Percentiles rank a stretch among this genome's conserved stretches.
Evolutionary conservation across 2,888 invertebrate genomes (phyloP).

Genomic region (Andrena dorsata): DNA sequence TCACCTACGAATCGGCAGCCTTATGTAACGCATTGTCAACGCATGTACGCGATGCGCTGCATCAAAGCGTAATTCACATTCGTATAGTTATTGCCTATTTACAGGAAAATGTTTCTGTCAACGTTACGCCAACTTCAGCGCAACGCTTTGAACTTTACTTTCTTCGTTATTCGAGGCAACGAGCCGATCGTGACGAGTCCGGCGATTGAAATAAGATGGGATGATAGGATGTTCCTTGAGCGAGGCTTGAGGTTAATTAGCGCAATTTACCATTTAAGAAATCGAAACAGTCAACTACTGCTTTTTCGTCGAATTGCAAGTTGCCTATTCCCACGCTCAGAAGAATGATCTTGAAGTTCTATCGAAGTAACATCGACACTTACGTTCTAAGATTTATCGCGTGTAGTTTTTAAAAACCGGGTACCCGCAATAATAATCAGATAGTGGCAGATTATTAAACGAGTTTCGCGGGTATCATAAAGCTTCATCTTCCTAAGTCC

Average conservation of each 20-base stretch:
- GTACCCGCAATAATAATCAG: neutral
- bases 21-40: conserved; percentile 23
- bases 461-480: neutral
- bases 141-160: neutral
- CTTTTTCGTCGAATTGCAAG: conserved; percentile 7
- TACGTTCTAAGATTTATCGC: neutral
- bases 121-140: neutral
- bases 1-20: neutral
- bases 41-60: neutral
- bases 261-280: conserved; percentile 59
- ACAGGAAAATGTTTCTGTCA: neutral
- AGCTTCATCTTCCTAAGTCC: neutral
- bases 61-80: conserved; percentile 6
- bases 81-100: neutral
- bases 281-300: conserved; percentile 31
- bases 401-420: neutral
- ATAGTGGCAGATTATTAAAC: no score
- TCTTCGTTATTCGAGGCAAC: neutral
- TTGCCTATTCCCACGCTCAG: neutral
- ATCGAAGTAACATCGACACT: neutral
- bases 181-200: neutral
- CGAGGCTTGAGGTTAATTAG: conserved; percentile 49
- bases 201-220: conserved; percentile 50
- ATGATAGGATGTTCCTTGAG: conserved; percentile 36
- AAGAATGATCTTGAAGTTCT: neutral